Evolutionary conservation across 2,113 vertebrate genomes (phyloP), one percentile per base, ranked within the genome.

Genomic region (Heterocephalus glaber): DNA sequence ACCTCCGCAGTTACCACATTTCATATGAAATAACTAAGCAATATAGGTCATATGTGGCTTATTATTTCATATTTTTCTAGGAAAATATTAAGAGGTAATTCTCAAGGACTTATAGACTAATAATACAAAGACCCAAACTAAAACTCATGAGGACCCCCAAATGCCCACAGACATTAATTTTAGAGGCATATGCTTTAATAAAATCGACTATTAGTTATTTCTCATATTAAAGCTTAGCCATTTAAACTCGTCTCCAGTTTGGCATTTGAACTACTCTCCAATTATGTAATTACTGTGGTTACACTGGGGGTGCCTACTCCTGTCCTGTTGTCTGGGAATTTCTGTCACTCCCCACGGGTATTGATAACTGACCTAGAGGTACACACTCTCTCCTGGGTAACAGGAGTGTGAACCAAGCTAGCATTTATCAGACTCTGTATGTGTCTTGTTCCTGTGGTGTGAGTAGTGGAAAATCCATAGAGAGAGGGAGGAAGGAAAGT

Each of bases 81-180:
- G 79, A 79, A 89, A 92, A 74, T 89, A 90, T 52, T 41, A 95
- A 90, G 22, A 88, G 41, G 35, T 84, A 41, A 96, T 92, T 86
- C 93, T 83, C 68, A 87, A 84, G 28, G 63, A 79, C 41, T 80
- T 95, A 89, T 91, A 81, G n/a, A 83, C 76, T 47, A 66, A 89
- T 41, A 61, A 89, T 38, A 93, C 41, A 76, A 89, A 93, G 19
- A 47, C 65, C 16, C 56, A 92, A 56, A 58, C 80, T 80, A 91
- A 88, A 86, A 97, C 86, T 81, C 65, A 26, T 76, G 86, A 89
- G 20, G 19, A 44, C 5, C 19, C 44, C 66, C 56, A 5, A 61
- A 93, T 49, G 17, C 56, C 94, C 68, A 28, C 44, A 28, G 85
- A 97, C 94, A 89, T 94, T 83, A 92, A 95, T 93, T 92, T 96